Percentiles rank a stretch among this genome's conserved stretches.
phyloP scores from a whole-genome alignment of 1,140 invertebrate species.

The Hypsibius dujardini region DNA sequence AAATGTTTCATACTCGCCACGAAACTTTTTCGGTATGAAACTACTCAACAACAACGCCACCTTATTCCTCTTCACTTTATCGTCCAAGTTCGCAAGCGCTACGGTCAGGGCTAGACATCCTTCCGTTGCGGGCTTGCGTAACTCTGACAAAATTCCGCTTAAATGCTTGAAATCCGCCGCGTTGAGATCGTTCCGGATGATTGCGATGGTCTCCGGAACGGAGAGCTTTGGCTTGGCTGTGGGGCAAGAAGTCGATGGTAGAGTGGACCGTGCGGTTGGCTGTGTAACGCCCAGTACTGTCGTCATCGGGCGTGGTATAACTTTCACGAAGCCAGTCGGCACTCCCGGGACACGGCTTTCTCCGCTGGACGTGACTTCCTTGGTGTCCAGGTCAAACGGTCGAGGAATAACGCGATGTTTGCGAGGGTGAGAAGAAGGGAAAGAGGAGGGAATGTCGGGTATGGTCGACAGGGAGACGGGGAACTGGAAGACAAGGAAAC shows the following conservation, averaged over 20 bases:
- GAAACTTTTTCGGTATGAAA: not conserved
- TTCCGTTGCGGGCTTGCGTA: not conserved
- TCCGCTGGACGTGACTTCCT: not conserved
- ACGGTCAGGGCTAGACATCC: not conserved
- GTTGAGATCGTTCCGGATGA: not conserved
- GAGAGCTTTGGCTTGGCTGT: not conserved
- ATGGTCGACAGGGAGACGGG: not conserved
- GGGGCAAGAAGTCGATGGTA: not conserved
- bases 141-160: not conserved
- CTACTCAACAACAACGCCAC: not conserved
- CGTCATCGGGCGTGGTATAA: not conserved
- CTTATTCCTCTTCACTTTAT: not conserved
- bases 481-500: not conserved
- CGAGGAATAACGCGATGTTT: not conserved
- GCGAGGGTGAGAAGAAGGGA: not conserved
- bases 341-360: not conserved
- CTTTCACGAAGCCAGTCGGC: not conserved
- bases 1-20: constrained; percentile 5
- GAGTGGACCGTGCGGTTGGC: not conserved
- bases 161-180: not conserved
- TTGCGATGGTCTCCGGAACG: not conserved
- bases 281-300: not conserved
- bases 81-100: not conserved
- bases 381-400: not conserved
- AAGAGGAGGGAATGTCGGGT: not conserved